Base-by-base conservation (phyloP, 2,888 invertebrate genomes). In the Mythimna loreyi region DNA sequence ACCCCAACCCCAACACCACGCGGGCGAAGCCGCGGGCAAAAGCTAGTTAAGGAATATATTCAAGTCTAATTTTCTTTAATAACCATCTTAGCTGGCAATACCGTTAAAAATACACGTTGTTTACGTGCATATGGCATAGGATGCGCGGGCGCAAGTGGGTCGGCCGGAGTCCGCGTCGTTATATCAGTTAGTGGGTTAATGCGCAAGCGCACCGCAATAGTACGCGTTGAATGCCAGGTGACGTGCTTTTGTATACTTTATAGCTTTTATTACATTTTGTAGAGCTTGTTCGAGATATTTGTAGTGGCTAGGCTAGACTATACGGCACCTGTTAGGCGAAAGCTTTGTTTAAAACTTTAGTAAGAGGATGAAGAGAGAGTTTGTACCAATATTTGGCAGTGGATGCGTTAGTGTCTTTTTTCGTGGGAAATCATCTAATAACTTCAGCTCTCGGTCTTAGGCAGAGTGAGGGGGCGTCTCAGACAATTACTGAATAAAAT, bases 131-230 rank as follows among this genome's bases (percentile, higher is more conserved):
- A 61, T 66, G 83, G 67, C 78, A 78, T 80, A 66, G 64, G 84
- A 85, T 85, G 86, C 85, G 84, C 73, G 33, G 30, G 82, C 78
- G 79, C 79, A 78, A 75, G 78, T 88, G 80, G 89, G 89, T 70
- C 86, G 82, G 77, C 66, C 57, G 75, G 80, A 58, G 69, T 83
- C 73, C 75, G 82, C 82, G 75, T 82, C 53, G 67, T 75, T 82
- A 82, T 78, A 83, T 80, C 82, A 78, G 84, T 82, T 82, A 86
- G 76, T 89, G 65, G 89, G 89, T 88, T 86, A 88, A 87, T 85
- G 83, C 60, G 80, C 75, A 86, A 85, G 83, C 61, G 80, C 74
- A 62, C 60, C 33, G 69, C 72, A 74, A 74, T 80, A 72, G 57
- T 71, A 70, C 75, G 85, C 67, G 79, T 83, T 72, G 76, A 81